phyloP scores from a whole-genome alignment of 2,888 invertebrate species.

The Metalampra italica region DNA sequence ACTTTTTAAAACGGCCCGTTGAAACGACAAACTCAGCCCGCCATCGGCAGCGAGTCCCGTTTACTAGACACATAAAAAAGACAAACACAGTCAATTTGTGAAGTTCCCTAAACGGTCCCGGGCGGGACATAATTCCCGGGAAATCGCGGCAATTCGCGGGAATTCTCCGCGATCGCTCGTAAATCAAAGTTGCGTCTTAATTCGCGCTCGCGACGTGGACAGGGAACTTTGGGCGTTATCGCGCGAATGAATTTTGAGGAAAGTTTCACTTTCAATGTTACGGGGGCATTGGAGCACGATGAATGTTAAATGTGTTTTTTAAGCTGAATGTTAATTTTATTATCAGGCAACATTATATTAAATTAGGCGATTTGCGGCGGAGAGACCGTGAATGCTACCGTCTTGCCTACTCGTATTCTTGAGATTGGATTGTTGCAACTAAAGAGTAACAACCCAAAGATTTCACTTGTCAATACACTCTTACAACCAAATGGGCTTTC shows the following conservation, averaged over 20 bases:
- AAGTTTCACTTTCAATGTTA: background rate
- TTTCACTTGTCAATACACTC: no score
- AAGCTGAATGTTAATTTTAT: no score
- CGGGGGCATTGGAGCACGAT: background rate
- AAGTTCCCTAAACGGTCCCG: slow-evolving; percentile 33
- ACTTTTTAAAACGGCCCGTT: background rate
- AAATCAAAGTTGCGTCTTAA: slow-evolving; percentile 25
- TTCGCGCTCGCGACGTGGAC: slow-evolving; percentile 8
- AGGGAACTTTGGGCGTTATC: slow-evolving; percentile 6
- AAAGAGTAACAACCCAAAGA: no score
- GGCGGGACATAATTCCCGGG: slow-evolving; percentile 17
- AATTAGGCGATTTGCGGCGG: no score
- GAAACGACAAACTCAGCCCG: background rate
- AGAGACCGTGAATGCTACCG: no score
- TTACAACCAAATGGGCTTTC: no score
- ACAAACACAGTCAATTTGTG: slow-evolving; percentile 29
- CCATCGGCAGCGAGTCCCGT: background rate
- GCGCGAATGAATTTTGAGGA: background rate
- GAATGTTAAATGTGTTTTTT: background rate
- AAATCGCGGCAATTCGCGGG: slow-evolving; percentile 6
- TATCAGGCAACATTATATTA: no score
- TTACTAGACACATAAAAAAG: slow-evolving; percentile 22
- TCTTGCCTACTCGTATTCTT: no score
- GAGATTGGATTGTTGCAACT: no score
- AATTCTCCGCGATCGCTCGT: slow-evolving; percentile 7